Conservation (phyloP, 2,797 vertebrate genomes). For the Pseudochirops corinnae region DNA sequence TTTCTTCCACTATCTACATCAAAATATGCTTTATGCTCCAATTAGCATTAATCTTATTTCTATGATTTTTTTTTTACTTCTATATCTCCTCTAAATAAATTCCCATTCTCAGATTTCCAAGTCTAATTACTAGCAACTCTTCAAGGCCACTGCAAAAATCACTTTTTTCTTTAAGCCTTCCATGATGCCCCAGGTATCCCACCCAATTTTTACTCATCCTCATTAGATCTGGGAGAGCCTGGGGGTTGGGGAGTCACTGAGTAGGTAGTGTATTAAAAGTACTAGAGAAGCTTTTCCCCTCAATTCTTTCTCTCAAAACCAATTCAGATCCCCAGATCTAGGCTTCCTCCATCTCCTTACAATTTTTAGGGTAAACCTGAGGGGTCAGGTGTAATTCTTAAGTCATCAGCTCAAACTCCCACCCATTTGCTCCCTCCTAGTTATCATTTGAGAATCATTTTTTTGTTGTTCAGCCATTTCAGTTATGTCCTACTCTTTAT, state of each 20-base stretch:
- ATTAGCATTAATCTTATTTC: neutral
- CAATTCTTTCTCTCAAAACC: neutral
- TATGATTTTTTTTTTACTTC: neutral
- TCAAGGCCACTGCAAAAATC: neutral
- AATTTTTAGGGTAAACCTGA: neutral
- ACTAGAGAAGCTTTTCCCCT: neutral
- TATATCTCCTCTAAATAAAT: neutral
- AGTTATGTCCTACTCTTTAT: neutral
- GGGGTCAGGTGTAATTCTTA: neutral
- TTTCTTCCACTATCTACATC: neutral
- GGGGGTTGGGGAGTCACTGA: neutral
- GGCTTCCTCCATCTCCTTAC: neutral
- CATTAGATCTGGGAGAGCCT: neutral
- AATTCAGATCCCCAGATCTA: neutral
- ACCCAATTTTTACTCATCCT: neutral
- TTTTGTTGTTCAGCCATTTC: neutral
- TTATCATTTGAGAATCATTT: neutral
- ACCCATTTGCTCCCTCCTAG: neutral
- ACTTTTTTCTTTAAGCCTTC: neutral
- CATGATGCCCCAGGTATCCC: neutral
- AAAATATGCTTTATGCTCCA: neutral
- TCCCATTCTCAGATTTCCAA: neutral
- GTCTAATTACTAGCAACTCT: neutral
- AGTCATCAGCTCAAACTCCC: neutral
- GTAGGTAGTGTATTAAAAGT: neutral